A percentile compares a stretch with the other conserved stretches of the same genome.
Evolutionary conservation across 1,140 invertebrate genomes (phyloP).

Genomic region (Colletes latitarsis): DNA sequence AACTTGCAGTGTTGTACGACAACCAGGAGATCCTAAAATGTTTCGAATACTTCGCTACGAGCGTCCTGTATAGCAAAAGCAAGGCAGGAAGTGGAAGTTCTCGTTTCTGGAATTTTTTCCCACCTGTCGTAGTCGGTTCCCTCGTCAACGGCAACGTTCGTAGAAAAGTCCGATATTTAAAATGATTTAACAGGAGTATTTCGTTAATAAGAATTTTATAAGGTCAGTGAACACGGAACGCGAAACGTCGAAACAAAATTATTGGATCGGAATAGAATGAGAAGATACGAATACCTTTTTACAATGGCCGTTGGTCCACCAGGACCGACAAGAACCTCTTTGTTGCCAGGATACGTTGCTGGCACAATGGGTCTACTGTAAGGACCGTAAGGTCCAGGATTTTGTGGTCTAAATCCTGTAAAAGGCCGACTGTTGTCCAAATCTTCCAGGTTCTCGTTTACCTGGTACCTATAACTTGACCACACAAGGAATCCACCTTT

Average conservation of each 20-base stretch:
- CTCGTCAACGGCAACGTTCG: too few species aligned
- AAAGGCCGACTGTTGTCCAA: constrained; percentile 29
- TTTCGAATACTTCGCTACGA: too few species aligned
- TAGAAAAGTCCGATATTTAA: neutral
- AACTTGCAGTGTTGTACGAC: too few species aligned
- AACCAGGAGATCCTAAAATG: too few species aligned
- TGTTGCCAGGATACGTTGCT: constrained; percentile 46
- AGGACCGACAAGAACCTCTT: constrained; percentile 64
- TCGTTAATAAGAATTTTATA: neutral
- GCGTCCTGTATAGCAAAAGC: too few species aligned
- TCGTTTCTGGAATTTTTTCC: too few species aligned
- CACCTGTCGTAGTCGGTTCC: too few species aligned
- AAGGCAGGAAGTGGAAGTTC: too few species aligned
- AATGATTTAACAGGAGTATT: neutral
- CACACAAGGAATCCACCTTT: constrained; percentile 39
- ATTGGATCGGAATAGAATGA: constrained; percentile 28
- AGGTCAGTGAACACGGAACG: constrained; percentile 1
- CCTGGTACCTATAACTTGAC: constrained; percentile 56
- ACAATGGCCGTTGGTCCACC: constrained; percentile 65
- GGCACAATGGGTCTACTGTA: constrained; percentile 57
- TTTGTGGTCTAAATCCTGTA: constrained; percentile 64
- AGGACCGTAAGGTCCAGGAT: constrained; percentile 65
- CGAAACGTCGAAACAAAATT: constrained; percentile 13
- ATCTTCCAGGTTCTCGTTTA: constrained; percentile 51
- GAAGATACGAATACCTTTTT: constrained; percentile 57